These are phyloP conservation scores for Potamilus streckersoni DNA, from an alignment of 1,140 invertebrate species.

Conservation along the genomic window DNA sequence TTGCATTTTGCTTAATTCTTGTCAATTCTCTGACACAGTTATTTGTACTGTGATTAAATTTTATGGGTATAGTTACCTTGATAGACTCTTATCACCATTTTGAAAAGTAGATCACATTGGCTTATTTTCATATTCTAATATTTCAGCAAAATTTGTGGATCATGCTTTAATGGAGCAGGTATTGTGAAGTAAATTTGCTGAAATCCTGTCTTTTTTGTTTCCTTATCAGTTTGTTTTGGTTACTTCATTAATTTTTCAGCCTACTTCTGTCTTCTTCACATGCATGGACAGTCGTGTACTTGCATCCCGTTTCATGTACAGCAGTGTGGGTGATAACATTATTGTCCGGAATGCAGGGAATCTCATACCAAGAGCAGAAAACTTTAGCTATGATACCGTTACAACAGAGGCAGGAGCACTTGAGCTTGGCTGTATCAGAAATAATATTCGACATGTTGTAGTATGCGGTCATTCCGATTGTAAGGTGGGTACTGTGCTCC, in stretches of 20 bases:
- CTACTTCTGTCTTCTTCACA: conserved; percentile 95
- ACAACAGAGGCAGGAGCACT: conserved; percentile 89
- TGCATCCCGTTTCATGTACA: conserved; percentile 93
- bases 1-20: no score
- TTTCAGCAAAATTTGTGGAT: no score
- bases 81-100: no score
- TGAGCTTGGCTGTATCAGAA: conserved; percentile 93
- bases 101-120: no score
- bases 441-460: conserved; percentile 92
- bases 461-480: conserved; percentile 98
- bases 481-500: conserved; percentile 73
- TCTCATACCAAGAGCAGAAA: conserved; percentile 52
- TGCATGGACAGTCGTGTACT: conserved; percentile 98
- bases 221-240: no score
- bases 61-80: no score
- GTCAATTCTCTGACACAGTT: no score
- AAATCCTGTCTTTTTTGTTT: no score
- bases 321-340: conserved; percentile 97
- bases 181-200: no score
- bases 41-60: no score
- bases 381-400: conserved; percentile 51
- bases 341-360: conserved; percentile 92
- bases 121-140: no score
- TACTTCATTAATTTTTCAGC: conserved; percentile 72
- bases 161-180: no score